Evolutionary conservation across 2,888 invertebrate genomes (phyloP), one percentile per base, ranked within the genome.

Genomic region (Leptopilina drosophilae): DNA sequence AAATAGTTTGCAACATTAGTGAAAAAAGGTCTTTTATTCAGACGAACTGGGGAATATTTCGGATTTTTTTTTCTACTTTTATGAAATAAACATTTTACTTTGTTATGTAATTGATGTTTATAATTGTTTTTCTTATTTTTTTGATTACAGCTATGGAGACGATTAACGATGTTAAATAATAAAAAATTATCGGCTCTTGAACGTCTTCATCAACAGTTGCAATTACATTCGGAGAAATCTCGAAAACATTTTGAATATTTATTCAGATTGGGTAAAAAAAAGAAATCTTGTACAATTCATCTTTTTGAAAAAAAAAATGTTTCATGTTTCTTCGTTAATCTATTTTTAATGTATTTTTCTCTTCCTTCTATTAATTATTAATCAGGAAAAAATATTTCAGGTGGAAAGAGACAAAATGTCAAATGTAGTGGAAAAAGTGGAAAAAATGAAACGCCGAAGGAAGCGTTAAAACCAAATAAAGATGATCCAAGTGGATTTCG

Each of bases 161-260:
- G 90, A 78, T 87, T 93, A 49, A 88, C 90, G 2, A 80, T 89
- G 62, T 83, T 92, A 42, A 91, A 87, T 82, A 89, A 88, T 87
- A 92, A 88, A 42, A 94, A 94, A 86, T 92, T 93, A 84, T 93
- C 93, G 86, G 93, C 93, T 84, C 85, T 94, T 87, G 93, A 94
- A 92, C 93, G 93, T 85, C 93, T 95, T 84, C 91, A 94, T 90
- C 93, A 94, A 87, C 93, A 95, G 87, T 96, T 94, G 93, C 92
- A 90, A 84, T 83, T 94, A 79, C 93, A 96, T 85, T 95, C 96
- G 88, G 95, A 96, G 87, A 95, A 96, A 88, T 96, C 96, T 14
- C 98, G 98, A 0, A 98, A 98, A 92, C 98, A 98, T 0, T 98
- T 98, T 92, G 98, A 98, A 90, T 98, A 98, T 89, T 98, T 96